These are phyloP conservation scores for Entomobrya proxima DNA, from an alignment of 2,888 invertebrate genomes.

Conservation along the genomic window DNA sequence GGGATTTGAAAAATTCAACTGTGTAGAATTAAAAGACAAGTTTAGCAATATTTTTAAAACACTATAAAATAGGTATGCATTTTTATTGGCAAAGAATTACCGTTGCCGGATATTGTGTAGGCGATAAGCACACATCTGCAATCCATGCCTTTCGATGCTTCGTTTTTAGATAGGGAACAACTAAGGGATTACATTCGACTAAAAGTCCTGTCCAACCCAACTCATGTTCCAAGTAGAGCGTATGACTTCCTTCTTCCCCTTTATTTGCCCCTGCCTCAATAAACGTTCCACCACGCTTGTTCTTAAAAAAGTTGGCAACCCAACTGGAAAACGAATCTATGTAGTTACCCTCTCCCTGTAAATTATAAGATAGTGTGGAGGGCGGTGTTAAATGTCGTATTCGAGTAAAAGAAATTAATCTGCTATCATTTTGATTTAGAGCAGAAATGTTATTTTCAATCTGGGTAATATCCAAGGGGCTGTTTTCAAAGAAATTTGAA, in stretches of 20 bases:
- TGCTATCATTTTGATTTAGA: constrained; percentile 40
- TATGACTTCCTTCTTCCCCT: constrained; percentile 36
- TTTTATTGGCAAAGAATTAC: neutral
- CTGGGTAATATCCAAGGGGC: constrained; percentile 16
- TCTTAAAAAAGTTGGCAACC: constrained; percentile 39
- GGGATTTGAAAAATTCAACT: constrained; percentile 63
- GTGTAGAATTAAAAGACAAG: too few species aligned
- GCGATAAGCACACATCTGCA: constrained; percentile 45
- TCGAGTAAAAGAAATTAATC: constrained; percentile 42
- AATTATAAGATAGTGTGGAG: constrained; percentile 43
- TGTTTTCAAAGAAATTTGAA: too few species aligned
- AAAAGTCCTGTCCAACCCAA: constrained; percentile 61
- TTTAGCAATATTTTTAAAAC: neutral
- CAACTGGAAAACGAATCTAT: neutral
- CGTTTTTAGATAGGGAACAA: constrained; percentile 36
- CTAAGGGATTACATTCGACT: constrained; percentile 56
- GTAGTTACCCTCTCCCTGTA: neutral
- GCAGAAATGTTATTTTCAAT: constrained; percentile 39
- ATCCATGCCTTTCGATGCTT: constrained; percentile 56
- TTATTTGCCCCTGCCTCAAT: constrained; percentile 56
- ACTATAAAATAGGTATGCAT: neutral
- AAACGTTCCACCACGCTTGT: constrained; percentile 51
- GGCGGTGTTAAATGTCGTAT: constrained; percentile 50
- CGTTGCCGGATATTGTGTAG: neutral
- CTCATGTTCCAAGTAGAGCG: constrained; percentile 50